Percentiles rank a stretch among this genome's conserved stretches.
These are phyloP conservation scores for Montipora efflorescens DNA, from an alignment of 64 coral and sea anemone genomes.

Conservation along the genomic window DNA sequence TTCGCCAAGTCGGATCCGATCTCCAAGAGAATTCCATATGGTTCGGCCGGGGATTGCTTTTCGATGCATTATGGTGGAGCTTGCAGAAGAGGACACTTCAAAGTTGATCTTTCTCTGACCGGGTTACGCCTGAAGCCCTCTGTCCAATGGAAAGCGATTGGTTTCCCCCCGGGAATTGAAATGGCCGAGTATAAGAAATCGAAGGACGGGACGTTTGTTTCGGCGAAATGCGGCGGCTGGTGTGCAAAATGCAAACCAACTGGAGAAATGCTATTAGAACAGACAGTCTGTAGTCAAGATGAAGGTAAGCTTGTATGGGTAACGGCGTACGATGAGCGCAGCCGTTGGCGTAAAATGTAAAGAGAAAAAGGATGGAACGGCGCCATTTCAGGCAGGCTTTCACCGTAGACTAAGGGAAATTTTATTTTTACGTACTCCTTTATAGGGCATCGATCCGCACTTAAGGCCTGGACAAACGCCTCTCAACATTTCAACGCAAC, in stretches of 20 bases:
- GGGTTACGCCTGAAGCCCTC: slow-evolving; percentile 60
- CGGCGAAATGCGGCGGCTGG: slow-evolving; percentile 95
- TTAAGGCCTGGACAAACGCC: no score
- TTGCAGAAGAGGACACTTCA: slow-evolving; percentile 93
- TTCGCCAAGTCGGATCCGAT: slow-evolving; percentile 79
- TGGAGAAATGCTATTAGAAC: slow-evolving; percentile 70
- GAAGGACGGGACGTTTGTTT: slow-evolving; percentile 79
- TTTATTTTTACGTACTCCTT: no score
- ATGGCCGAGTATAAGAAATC: slow-evolving; percentile 92
- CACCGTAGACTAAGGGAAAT: no score
- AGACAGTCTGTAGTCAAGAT: slow-evolving; percentile 66
- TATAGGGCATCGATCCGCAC: no score
- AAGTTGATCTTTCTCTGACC: slow-evolving; percentile 76
- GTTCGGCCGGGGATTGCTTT: slow-evolving; percentile 94
- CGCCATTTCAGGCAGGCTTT: no score
- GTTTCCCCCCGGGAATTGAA: slow-evolving; percentile 84
- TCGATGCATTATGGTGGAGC: slow-evolving; percentile 80
- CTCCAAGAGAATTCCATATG: slow-evolving; percentile 75
- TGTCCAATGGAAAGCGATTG: slow-evolving; percentile 70
- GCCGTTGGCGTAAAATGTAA: no score
- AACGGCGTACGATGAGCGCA: no score
- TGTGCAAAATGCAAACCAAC: slow-evolving; percentile 79
- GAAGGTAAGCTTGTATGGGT: background rate
- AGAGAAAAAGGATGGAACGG: no score
- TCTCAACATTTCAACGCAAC: no score